Evolutionary conservation across 2,113 vertebrate genomes (phyloP).

Genomic region (Ploceus nigricollis): DNA sequence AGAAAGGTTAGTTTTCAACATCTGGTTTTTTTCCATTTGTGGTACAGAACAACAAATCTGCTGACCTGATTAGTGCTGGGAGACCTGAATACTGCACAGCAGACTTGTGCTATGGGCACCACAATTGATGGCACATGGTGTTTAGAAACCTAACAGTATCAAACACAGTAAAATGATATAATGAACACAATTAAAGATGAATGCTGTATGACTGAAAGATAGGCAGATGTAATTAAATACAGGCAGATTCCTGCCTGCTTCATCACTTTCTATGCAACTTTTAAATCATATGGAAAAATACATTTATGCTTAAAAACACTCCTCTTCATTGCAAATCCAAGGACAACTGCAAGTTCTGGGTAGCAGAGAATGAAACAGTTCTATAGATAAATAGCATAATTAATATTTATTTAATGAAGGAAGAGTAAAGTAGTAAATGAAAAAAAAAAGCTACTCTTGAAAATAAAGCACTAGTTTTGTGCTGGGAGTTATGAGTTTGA

Average conservation of each 20-base stretch:
- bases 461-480: neutral
- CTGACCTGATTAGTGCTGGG: neutral
- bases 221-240: neutral
- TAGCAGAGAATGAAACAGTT: neutral
- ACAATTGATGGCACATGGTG: neutral
- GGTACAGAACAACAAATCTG: conserved; percentile 8
- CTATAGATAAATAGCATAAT: neutral
- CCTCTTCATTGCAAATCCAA: neutral
- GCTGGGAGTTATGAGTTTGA: neutral
- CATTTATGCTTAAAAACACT: neutral
- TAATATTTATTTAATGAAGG: neutral
- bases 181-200: conserved; percentile 8
- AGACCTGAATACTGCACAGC: neutral
- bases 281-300: neutral
- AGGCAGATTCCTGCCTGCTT: neutral
- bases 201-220: neutral
- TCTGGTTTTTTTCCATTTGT: neutral
- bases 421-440: neutral
- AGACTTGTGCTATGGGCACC: neutral
- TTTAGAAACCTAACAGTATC: neutral
- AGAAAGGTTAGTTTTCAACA: neutral
- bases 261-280: neutral
- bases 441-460: neutral
- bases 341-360: neutral
- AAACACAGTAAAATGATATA: neutral